Base-by-base conservation (phyloP, 2,888 invertebrate species). In the Andrena flavipes region DNA sequence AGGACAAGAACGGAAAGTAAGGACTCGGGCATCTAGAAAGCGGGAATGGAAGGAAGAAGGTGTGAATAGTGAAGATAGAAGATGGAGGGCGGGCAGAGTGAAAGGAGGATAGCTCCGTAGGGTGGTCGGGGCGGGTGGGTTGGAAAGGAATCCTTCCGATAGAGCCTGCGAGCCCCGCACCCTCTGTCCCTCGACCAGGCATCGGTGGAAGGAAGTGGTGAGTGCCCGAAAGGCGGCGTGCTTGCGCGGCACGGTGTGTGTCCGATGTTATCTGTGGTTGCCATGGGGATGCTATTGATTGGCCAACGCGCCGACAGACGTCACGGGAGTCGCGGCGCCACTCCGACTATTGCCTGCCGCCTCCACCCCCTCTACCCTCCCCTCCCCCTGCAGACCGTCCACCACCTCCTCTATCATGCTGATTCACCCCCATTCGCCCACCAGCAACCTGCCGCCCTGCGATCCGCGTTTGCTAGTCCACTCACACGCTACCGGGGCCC, bases 271-370 rank as follows among this genome's bases (percentile, higher is more conserved):
- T 94, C 94, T 93, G 94, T 93, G 93, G 94, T 94, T 94, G 93
- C 93, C 93, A 94, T 94, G 93, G 94, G 92, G 92, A 94, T 93
- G 91, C 93, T 94, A 94, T 94, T 94, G 94, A 94, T 94, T 94
- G 93, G 93, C 93, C 93, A 90, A 93, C 93, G 93, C 93, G 93
- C 94, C 94, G 93, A 94, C 93, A 94, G 94, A 94, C 94, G 93
- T 94, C 95, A 95, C 95, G 95, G 95, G 95, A 94, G 94, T 94
- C 93, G 93, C 94, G 94, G 94, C 95, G 94, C 94, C 94, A 94
- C 95, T 95, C 94, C 93, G 95, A 94, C 94, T 95, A 94, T 95
- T 95, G 94, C 94, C 94, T 93, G 93, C 94, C 94, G 93, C 94
- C 94, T 92, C 93, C 93, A 93, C 89, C 30, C 30, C 6, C 30